These are phyloP conservation scores for Ophraella communa DNA, from an alignment of 2,888 invertebrate species.

Conservation along the genomic window DNA sequence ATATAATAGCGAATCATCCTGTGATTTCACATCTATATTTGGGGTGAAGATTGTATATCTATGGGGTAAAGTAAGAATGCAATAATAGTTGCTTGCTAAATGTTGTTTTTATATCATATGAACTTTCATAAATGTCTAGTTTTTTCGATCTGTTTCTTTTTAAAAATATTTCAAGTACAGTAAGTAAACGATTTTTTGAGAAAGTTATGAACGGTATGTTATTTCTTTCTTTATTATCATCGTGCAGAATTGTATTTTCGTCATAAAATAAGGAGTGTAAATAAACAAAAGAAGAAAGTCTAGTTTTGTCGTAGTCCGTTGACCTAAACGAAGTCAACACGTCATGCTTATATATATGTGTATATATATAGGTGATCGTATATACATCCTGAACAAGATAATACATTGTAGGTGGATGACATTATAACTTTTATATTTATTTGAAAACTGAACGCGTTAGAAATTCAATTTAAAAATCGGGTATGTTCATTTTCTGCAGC, in stretches of 20 bases:
- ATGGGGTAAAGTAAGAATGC: too few species aligned
- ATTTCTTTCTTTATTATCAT: neutral
- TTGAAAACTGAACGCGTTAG: neutral
- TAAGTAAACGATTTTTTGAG: too few species aligned
- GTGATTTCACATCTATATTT: too few species aligned
- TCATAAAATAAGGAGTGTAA: neutral
- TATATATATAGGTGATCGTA: conserved; percentile 5
- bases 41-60: too few species aligned
- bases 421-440: neutral
- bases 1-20: too few species aligned
- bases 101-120: too few species aligned
- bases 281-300: conserved; percentile 8
- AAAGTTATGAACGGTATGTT: neutral
- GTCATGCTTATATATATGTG: too few species aligned
- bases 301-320: neutral
- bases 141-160: too few species aligned
- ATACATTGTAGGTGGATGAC: neutral
- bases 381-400: conserved; percentile 4
- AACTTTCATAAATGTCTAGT: too few species aligned
- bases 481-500: too few species aligned
- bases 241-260: neutral
- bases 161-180: too few species aligned
- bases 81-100: too few species aligned
- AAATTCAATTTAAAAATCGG: neutral
- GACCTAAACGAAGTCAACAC: neutral